Percentiles rank a stretch among this genome's conserved stretches.
These are phyloP conservation scores for Terebella lapidaria DNA, from an alignment of 2,888 invertebrate species.

Conservation along the genomic window DNA sequence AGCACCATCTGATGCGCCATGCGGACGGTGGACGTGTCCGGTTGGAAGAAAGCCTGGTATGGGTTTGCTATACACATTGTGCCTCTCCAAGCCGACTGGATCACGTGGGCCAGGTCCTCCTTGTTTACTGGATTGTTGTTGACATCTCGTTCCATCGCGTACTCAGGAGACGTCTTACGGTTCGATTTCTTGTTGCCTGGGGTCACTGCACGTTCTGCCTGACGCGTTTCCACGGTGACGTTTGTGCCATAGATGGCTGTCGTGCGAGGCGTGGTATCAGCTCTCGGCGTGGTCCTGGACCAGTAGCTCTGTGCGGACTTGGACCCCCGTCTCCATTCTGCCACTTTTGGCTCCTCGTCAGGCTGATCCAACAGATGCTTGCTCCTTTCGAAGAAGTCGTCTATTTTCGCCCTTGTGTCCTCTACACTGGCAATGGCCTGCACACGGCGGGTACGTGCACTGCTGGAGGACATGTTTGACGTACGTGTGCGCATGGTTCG, in stretches of 20 bases:
- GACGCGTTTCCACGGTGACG: background rate
- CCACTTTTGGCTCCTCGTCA: background rate
- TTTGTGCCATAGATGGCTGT: background rate
- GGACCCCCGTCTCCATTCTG: background rate
- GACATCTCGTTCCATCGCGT: too few relatives aligned
- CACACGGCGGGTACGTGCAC: background rate
- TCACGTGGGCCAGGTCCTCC: background rate
- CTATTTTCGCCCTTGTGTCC: too few relatives aligned
- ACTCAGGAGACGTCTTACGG: background rate
- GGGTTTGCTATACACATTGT: background rate
- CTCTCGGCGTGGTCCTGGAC: background rate
- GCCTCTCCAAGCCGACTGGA: background rate
- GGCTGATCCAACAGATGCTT: background rate
- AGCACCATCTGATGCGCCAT: background rate
- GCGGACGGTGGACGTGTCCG: background rate
- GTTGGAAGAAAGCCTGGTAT: background rate
- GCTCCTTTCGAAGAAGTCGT: background rate
- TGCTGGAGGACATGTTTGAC: background rate
- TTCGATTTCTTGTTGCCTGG: background rate
- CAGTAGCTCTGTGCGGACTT: background rate
- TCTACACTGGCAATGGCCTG: too few relatives aligned
- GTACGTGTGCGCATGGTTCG: background rate
- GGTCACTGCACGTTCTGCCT: background rate
- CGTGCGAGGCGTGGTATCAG: background rate
- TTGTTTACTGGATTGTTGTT: too few relatives aligned